Evolutionary conservation across 2,797 vertebrate species (phyloP).

Genomic region (Chelon labrosus): DNA sequence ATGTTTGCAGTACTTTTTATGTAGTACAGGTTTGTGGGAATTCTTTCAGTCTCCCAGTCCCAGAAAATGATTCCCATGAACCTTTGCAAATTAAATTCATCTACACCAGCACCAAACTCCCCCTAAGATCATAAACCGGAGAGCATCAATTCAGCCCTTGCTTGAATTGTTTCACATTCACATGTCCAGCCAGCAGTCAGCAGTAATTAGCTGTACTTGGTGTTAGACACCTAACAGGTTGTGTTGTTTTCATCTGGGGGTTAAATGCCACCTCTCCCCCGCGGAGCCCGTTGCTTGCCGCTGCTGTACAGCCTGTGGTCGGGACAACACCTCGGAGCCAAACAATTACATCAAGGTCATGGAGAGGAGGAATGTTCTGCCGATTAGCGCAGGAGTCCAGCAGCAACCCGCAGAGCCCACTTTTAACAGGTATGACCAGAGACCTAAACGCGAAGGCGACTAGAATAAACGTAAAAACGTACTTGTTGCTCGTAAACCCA

Average conservation of each 20-base stretch:
- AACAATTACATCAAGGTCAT: constrained; percentile 83
- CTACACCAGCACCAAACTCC: not conserved
- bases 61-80: no score
- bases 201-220: constrained; percentile 68
- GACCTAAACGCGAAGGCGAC: not conserved
- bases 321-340: constrained; percentile 78
- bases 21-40: no score
- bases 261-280: constrained; percentile 69
- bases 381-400: constrained; percentile 70
- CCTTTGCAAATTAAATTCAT: not conserved
- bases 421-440: not conserved
- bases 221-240: constrained; percentile 65
- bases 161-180: constrained; percentile 21
- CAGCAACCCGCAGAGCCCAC: constrained; percentile 44
- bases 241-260: constrained; percentile 70
- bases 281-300: constrained; percentile 39
- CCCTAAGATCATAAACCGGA: not conserved
- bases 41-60: no score
- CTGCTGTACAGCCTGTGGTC: constrained; percentile 57
- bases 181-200: constrained; percentile 64
- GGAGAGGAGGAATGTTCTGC: constrained; percentile 79
- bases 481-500: not conserved
- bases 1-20: no score
- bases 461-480: not conserved
- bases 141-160: not conserved